Evolutionary conservation across 2,113 vertebrate genomes (phyloP).

Genomic region (Nothocercus nigrocapillus): DNA sequence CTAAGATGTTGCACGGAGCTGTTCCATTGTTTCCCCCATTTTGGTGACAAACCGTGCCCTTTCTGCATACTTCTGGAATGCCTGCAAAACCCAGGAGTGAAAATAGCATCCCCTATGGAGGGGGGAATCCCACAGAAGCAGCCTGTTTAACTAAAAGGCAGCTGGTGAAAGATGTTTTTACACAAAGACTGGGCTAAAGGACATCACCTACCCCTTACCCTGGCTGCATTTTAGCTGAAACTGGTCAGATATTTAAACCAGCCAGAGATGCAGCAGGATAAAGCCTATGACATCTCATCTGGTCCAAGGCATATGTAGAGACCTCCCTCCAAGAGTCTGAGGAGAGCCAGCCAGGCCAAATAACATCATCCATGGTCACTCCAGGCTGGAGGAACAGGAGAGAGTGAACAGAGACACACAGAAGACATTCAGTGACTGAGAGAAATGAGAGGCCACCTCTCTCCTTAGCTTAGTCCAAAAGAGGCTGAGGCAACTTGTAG

Average conservation of each 20-base stretch:
- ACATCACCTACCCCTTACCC: neutral
- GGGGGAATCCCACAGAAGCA: neutral
- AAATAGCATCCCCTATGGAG: no score
- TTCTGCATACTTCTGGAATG: neutral
- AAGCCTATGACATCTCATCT: rapidly evolving
- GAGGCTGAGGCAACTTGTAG: neutral
- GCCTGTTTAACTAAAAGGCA: no score
- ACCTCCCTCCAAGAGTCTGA: neutral
- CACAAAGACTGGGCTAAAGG: rapidly evolving
- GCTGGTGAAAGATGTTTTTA: neutral
- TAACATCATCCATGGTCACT: rapidly evolving
- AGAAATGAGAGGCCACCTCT: neutral
- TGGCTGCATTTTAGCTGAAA: neutral
- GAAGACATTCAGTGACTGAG: neutral
- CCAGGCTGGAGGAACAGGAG: rapidly evolving
- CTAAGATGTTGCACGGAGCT: neutral
- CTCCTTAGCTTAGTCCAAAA: neutral
- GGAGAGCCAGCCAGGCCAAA: neutral
- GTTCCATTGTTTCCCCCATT: neutral
- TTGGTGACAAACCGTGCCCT: neutral
- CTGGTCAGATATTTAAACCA: neutral
- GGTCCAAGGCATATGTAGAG: no score
- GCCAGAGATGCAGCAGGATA: neutral
- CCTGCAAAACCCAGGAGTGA: neutral
- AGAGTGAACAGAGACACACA: neutral